Conservation (phyloP, 1,140 invertebrate genomes). For the Lamellibrachia luymesi region DNA sequence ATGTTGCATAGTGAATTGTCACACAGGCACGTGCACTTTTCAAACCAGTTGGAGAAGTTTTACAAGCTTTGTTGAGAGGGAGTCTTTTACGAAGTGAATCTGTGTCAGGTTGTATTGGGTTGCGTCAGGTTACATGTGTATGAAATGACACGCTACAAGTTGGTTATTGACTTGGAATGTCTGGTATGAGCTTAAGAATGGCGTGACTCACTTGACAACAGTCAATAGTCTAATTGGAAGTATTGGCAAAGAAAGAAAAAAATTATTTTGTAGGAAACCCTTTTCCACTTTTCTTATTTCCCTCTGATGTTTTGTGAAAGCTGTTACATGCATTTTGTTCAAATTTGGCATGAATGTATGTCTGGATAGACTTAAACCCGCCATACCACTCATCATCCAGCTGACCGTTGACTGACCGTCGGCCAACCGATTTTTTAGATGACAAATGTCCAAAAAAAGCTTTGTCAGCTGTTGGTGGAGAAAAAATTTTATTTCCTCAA, state of each 20-base stretch:
- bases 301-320: too few species aligned
- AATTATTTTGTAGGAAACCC: neutral
- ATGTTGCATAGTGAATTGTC: neutral
- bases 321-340: too few species aligned
- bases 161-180: neutral
- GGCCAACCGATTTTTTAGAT: too few species aligned
- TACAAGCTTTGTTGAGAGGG: too few species aligned
- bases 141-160: neutral
- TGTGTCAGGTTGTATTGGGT: neutral
- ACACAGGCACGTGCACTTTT: neutral
- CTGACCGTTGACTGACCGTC: too few species aligned
- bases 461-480: too few species aligned
- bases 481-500: too few species aligned
- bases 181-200: neutral
- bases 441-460: too few species aligned
- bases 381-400: too few species aligned
- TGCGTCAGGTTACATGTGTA: neutral
- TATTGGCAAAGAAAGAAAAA: neutral
- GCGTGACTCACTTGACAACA: neutral
- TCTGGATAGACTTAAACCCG: too few species aligned
- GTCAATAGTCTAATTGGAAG: neutral
- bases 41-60: neutral
- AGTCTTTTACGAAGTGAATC: neutral
- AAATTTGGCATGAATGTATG: too few species aligned
- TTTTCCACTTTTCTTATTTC: neutral